Conservation (phyloP, 1,140 invertebrate species). For the Drosophila littoralis region DNA sequence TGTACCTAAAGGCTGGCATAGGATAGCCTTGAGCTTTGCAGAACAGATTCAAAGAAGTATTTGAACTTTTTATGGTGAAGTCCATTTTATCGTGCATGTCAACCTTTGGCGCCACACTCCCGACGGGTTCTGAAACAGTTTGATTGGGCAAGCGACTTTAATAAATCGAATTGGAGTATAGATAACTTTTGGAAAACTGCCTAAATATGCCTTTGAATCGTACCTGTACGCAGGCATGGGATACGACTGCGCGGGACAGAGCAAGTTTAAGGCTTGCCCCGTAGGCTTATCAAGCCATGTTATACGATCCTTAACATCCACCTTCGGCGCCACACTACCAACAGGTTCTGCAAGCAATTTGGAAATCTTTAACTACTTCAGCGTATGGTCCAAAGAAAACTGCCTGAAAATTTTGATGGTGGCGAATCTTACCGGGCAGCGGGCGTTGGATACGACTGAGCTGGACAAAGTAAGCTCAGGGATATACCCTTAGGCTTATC, state of each 20-base stretch:
- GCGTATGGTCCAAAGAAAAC: slow-evolving; percentile 53
- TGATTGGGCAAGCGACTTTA: background rate
- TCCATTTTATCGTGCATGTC: slow-evolving; percentile 84
- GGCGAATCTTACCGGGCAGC: slow-evolving; percentile 85
- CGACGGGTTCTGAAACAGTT: slow-evolving; percentile 87
- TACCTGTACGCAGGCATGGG: slow-evolving; percentile 88
- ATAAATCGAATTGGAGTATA: background rate
- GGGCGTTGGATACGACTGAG: slow-evolving; percentile 88
- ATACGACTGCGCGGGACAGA: slow-evolving; percentile 89
- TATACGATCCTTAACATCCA: slow-evolving; percentile 86
- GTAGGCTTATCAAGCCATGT: slow-evolving; percentile 86
- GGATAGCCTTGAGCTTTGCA: slow-evolving; percentile 89
- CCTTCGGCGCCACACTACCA: slow-evolving; percentile 88
- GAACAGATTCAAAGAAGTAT: slow-evolving; percentile 70
- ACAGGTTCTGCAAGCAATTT: slow-evolving; percentile 76
- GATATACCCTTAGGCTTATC: slow-evolving; percentile 57
- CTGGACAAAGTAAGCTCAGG: slow-evolving; percentile 87
- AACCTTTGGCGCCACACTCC: slow-evolving; percentile 88
- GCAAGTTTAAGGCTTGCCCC: slow-evolving; percentile 48
- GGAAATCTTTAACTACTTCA: background rate
- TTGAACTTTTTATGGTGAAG: slow-evolving; percentile 46
- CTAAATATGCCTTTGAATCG: slow-evolving; percentile 37
- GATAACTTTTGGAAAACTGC: slow-evolving; percentile 48
- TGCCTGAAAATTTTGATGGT: slow-evolving; percentile 53
- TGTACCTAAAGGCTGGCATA: slow-evolving; percentile 88